Evolutionary conservation across 2,797 vertebrate species (phyloP).

Genomic region (Miichthys miiuy): DNA sequence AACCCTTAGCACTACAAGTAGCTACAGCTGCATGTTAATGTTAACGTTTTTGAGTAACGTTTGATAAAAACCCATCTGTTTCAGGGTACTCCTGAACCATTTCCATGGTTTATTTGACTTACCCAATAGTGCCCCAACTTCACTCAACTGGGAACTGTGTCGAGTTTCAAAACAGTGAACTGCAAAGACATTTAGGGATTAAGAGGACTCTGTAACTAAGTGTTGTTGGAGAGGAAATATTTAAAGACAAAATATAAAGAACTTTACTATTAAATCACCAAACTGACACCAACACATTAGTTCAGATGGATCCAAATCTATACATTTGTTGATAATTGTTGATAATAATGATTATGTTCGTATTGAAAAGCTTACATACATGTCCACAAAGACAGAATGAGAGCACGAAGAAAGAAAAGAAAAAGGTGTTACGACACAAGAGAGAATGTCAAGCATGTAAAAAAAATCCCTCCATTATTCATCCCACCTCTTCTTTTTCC

Average conservation of each 20-base stretch:
- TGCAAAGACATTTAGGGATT: neutral
- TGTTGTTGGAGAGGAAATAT: neutral
- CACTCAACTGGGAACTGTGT: neutral
- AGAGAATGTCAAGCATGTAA: conserved; percentile 12
- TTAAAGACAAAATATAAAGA: neutral
- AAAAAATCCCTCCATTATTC: conserved; percentile 3
- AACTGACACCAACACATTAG: neutral
- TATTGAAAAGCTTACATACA: neutral
- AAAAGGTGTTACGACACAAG: conserved; percentile 33
- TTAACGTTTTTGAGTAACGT: neutral
- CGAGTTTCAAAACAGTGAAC: conserved; percentile 10
- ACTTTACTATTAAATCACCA: neutral
- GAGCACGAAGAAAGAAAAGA: conserved; percentile 2
- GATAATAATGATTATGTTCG: neutral
- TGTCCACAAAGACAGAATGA: conserved; percentile 3
- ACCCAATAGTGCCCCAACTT: neutral
- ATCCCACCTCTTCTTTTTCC: conserved; percentile 51
- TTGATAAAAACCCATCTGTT: neutral
- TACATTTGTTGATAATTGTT: neutral
- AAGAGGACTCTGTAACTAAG: neutral
- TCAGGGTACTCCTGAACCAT: neutral
- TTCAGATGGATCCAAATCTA: neutral
- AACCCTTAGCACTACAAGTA: neutral
- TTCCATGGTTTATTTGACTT: neutral
- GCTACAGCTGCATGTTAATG: neutral